Conservation (phyloP, 2,113 vertebrate species). For the Pseudopodoces humilis region DNA sequence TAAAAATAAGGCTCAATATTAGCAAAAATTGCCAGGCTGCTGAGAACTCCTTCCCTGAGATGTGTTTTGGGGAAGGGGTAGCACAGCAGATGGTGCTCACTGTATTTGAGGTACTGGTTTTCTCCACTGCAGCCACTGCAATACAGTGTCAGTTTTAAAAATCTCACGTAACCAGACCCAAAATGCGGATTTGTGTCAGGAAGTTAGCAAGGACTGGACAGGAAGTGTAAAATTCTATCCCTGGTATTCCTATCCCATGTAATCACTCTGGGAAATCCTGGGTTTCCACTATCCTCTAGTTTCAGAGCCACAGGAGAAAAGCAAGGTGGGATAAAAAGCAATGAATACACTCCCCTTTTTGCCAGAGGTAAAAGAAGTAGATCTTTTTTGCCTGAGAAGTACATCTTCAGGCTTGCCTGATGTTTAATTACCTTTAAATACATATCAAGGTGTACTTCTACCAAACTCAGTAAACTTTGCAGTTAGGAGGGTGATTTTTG, state of each 20-base stretch:
- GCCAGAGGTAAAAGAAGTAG: neutral
- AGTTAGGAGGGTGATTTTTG: neutral
- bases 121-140: neutral
- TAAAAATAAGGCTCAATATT: neutral
- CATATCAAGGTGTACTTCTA: neutral
- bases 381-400: neutral
- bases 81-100: fast-evolving
- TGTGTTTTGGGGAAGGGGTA: neutral
- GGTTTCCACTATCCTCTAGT: neutral
- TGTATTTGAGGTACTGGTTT: neutral
- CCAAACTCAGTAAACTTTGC: neutral
- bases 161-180: neutral
- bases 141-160: neutral
- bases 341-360: neutral
- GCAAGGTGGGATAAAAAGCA: neutral
- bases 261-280: neutral
- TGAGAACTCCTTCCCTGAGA: neutral
- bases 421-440: neutral
- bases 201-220: neutral
- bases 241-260: neutral
- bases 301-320: neutral
- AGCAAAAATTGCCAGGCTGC: neutral
- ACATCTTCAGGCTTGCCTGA: neutral
- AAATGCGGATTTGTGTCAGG: neutral
- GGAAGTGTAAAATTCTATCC: neutral